Evolutionary conservation across 2,888 invertebrate species (phyloP).

Genomic region (Ochropacha duplaris): DNA sequence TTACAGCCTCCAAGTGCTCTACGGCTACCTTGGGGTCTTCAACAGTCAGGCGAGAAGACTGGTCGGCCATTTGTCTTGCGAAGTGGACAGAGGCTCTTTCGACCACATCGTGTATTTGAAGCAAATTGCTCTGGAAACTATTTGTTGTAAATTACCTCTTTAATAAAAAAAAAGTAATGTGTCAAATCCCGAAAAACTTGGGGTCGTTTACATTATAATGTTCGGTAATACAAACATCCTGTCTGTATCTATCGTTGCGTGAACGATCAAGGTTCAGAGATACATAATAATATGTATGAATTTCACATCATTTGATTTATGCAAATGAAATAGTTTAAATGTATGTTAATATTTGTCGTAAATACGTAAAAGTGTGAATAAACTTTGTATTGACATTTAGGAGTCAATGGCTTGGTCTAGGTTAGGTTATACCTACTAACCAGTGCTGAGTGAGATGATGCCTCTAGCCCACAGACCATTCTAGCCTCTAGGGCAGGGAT

Average conservation of each 20-base stretch:
- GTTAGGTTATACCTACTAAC: too few relatives aligned
- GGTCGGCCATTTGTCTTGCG: constrained; percentile 21
- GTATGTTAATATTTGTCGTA: neutral
- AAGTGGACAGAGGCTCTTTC: constrained; percentile 35
- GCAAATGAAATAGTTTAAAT: too few relatives aligned
- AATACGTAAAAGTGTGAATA: too few relatives aligned
- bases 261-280: too few relatives aligned
- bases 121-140: constrained; percentile 36
- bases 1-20: constrained; percentile 40
- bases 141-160: constrained; percentile 38
- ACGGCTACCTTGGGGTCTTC: constrained; percentile 37
- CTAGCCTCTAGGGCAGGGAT: too few relatives aligned
- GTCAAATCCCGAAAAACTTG: neutral
- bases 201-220: too few relatives aligned
- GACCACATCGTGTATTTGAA: constrained; percentile 33
- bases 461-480: too few relatives aligned
- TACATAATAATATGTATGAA: too few relatives aligned
- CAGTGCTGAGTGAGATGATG: too few relatives aligned
- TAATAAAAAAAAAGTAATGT: neutral
- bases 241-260: too few relatives aligned
- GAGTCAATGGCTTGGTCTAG: neutral
- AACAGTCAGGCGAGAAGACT: constrained; percentile 37
- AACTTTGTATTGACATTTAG: neutral
- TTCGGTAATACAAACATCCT: too few relatives aligned
- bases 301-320: too few relatives aligned